Evolutionary conservation across 2,113 vertebrate genomes (phyloP).

Genomic region (Xenopus tropicalis): UCB_Xtro_10.0 CM004450.2:113777501-113778000

Average conservation of each 20-base stretch:
- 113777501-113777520: no score
- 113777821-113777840: constrained; percentile 41
- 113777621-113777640: not conserved
- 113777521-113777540: no score
- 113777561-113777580: no score
- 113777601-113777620: not conserved
- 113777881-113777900: constrained; percentile 89
- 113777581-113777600: no score
- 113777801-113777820: constrained; percentile 43
- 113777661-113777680: not conserved
- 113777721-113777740: constrained; percentile 8
- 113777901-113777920: constrained; percentile 85
- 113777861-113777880: constrained; percentile 90
- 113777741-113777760: constrained; percentile 33
- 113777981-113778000: constrained; percentile 91
- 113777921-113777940: constrained; percentile 55
- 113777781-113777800: constrained; percentile 25
- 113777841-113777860: constrained; percentile 40
- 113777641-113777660: not conserved
- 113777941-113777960: constrained; percentile 73
- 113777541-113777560: no score
- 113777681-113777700: constrained; percentile 8
- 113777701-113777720: constrained; percentile 7
- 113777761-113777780: constrained; percentile 40
- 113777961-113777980: constrained; percentile 93